Base-by-base conservation (phyloP, 1,140 invertebrate genomes). In the Panonychus citri region DNA sequence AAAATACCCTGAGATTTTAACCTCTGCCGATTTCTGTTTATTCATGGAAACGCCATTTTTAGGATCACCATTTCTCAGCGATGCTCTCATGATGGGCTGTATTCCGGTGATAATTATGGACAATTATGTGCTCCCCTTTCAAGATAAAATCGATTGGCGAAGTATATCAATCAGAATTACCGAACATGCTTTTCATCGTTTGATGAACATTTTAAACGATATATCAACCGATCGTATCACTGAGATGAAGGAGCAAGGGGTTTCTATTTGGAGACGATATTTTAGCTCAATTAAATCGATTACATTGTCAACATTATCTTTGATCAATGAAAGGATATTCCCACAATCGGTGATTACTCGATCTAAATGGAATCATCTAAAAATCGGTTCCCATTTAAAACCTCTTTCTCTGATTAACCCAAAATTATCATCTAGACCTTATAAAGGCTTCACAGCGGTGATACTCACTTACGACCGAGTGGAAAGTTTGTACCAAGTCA, bases 321-420 rank as follows among this genome's bases (percentile, higher is more conserved):
- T 94, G 62, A 73, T 96, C n/a, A 83, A 90, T 66, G 84, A 90
- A 65, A 77, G 89, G 57, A 79, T 94, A 25, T 93, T 90, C 72
- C 82, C 88, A 0, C 78, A 90, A 62, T 73, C 77, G 57, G 76
- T 78, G 7, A 77, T 74, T 56, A 79, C 78, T 60, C 86, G 87
- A 67, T 78, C 83, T 63, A 76, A 86, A 56, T 93, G 88, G 87
- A 95, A 95, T 73, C 75, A 81, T 66, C 75, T 76, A 61, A 26
- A 27, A 13, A 15, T 50, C 3, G 1, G 8, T 3, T 24, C 15
- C 19, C 13, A 48, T 25, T 15, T 19, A 3, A 15, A 3, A 3
- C n/a, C 48, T 15, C 48, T 57, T 17, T n/a, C n/a, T n/a, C n/a
- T n/a, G n/a, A 40, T 62, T 4, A 55, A 30, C 21, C 52, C 50